Conservation (phyloP, 92 coral and sea anemone genomes). For the Porites lobata region DNA sequence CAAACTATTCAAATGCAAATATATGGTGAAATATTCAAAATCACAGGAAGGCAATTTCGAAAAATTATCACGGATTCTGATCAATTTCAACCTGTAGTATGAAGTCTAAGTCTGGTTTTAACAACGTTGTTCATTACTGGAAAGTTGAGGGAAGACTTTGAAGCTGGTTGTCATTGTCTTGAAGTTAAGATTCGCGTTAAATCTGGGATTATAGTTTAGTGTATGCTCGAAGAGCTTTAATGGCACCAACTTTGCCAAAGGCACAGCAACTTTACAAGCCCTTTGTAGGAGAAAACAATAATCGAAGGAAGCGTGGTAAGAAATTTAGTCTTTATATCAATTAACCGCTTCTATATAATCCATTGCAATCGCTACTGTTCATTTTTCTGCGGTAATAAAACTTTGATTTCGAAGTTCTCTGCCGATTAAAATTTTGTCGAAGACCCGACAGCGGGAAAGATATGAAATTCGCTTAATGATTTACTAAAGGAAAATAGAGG, state of each 20-base stretch:
- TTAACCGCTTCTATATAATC: not conserved
- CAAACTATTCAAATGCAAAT: constrained; percentile 45
- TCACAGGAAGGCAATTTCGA: not conserved
- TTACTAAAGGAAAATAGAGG: too few relatives aligned
- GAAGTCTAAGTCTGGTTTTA: not conserved
- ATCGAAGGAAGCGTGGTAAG: constrained; percentile 32
- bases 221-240: not conserved
- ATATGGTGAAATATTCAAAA: constrained; percentile 15
- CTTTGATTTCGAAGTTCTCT: not conserved
- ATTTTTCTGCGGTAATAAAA: not conserved
- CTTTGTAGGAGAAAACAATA: not conserved
- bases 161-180: too few relatives aligned
- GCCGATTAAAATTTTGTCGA: not conserved
- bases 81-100: not conserved
- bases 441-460: not conserved
- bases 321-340: not conserved
- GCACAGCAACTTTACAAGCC: constrained; percentile 30
- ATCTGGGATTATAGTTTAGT: not conserved
- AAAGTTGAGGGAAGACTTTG: not conserved
- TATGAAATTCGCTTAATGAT: too few relatives aligned
- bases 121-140: not conserved
- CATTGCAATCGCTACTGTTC: not conserved
- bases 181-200: not conserved
- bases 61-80: not conserved
- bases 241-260: constrained; percentile 25